These are phyloP conservation scores for Cheilosia urbana DNA, from an alignment of 2,888 invertebrate species.

Conservation along the genomic window DNA sequence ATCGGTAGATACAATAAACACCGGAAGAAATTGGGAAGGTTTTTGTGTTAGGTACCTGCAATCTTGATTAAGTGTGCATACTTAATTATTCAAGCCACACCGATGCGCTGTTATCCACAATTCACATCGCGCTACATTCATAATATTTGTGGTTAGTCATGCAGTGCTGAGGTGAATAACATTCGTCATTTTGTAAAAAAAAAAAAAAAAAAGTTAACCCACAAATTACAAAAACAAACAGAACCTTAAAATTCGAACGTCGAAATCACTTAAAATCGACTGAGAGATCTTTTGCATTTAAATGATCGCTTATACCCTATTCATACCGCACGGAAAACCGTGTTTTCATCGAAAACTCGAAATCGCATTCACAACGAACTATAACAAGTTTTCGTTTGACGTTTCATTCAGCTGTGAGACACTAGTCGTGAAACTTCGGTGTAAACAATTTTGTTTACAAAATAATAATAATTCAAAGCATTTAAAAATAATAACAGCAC, in stretches of 20 bases:
- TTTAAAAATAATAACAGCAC: too few relatives aligned
- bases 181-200: not conserved
- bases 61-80: not conserved
- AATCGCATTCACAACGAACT: too few relatives aligned
- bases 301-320: too few relatives aligned
- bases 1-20: not conserved
- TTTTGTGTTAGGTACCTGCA: conserved; percentile 9
- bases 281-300: not conserved
- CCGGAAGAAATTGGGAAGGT: conserved; percentile 59
- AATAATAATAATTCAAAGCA: too few relatives aligned
- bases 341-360: too few relatives aligned
- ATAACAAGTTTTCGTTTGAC: too few relatives aligned
- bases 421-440: too few relatives aligned
- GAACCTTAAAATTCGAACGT: not conserved
- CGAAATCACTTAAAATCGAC: not conserved
- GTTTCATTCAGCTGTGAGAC: too few relatives aligned
- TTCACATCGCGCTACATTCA: not conserved
- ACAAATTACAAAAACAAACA: conserved; percentile 15
- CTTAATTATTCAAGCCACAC: conserved; percentile 19
- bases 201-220: not conserved
- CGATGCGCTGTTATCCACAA: not conserved
- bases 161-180: conserved; percentile 32
- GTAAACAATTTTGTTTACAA: too few relatives aligned
- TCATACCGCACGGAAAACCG: too few relatives aligned
- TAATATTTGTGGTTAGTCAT: conserved; percentile 7